These are phyloP conservation scores for Drosophila ogumai DNA, from an alignment of 1,140 invertebrate species.

Conservation along the genomic window DNA sequence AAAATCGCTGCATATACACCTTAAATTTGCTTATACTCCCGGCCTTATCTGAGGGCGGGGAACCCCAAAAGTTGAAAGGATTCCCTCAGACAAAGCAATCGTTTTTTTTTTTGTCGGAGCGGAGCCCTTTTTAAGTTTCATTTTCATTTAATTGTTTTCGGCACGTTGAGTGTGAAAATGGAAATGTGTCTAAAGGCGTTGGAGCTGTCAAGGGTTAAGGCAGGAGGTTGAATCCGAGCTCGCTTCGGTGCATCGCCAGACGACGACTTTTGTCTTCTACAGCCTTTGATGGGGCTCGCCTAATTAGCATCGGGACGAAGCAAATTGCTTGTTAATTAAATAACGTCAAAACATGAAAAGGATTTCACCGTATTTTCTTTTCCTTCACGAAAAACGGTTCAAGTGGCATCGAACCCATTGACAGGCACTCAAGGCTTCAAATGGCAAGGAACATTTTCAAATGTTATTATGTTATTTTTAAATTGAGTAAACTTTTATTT, in stretches of 20 bases:
- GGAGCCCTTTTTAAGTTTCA: constrained; percentile 36
- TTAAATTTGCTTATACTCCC: constrained; percentile 12
- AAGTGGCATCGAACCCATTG: constrained; percentile 50
- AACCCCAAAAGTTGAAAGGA: constrained; percentile 38
- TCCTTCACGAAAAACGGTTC: constrained; percentile 38
- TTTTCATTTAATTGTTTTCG: constrained; percentile 58
- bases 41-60: not conserved
- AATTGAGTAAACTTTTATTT: not conserved
- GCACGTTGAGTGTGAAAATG: constrained; percentile 61
- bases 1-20: constrained; percentile 20
- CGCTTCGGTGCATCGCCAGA: constrained; percentile 54
- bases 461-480: not conserved
- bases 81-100: constrained; percentile 36
- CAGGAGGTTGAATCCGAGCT: constrained; percentile 43
- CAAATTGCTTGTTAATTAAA: constrained; percentile 67
- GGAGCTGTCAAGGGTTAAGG: constrained; percentile 38
- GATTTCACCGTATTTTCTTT: constrained; percentile 28
- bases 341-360: constrained; percentile 57
- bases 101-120: constrained; percentile 11
- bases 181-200: constrained; percentile 52
- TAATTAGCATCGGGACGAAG: constrained; percentile 54
- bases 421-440: constrained; percentile 17
- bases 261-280: constrained; percentile 40
- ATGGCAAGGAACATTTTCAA: not conserved
- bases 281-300: constrained; percentile 55